phyloP scores from a whole-genome alignment of 2,888 invertebrate species.

The Drosophila quinaria region DNA sequence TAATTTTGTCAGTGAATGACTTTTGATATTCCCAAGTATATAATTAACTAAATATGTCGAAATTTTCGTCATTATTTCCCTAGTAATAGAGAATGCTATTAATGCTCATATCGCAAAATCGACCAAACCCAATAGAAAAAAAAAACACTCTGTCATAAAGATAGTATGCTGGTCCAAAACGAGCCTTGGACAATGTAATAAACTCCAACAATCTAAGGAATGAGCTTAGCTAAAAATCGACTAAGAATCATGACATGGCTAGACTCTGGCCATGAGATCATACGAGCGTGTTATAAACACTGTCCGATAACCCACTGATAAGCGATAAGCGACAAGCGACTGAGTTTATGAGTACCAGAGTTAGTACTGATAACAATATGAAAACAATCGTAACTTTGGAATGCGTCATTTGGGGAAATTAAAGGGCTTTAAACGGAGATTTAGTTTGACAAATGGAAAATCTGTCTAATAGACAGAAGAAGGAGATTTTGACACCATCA shows the following conservation, averaged over 20 bases:
- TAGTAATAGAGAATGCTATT: not conserved
- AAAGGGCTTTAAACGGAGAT: not conserved
- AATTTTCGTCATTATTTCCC: conserved; percentile 1
- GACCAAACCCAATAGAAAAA: conserved; percentile 8
- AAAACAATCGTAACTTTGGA: conserved; percentile 1
- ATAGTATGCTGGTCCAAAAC: conserved; percentile 19
- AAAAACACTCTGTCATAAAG: conserved; percentile 21
- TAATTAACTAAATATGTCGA: not conserved
- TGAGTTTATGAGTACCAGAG: conserved; percentile 29
- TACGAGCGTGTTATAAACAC: conserved; percentile 42
- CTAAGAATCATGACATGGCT: conserved; percentile 63
- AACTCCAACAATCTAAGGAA: conserved; percentile 25
- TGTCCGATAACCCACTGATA: conserved; percentile 55
- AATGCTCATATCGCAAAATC: conserved; percentile 35
- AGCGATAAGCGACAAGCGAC: conserved; percentile 32
- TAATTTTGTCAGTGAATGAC: not conserved
- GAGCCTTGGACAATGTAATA: conserved; percentile 45
- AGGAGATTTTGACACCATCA: too few species aligned
- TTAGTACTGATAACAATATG: conserved; percentile 46
- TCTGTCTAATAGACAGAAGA: too few species aligned
- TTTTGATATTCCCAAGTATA: not conserved
- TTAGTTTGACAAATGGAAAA: not conserved
- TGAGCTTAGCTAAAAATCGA: conserved; percentile 32
- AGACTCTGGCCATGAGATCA: conserved; percentile 52
- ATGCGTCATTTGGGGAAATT: conserved; percentile 2